These are phyloP conservation scores for Pontoporia blainvillei DNA, from an alignment of 2,113 vertebrate genomes.

Conservation along the genomic window DNA sequence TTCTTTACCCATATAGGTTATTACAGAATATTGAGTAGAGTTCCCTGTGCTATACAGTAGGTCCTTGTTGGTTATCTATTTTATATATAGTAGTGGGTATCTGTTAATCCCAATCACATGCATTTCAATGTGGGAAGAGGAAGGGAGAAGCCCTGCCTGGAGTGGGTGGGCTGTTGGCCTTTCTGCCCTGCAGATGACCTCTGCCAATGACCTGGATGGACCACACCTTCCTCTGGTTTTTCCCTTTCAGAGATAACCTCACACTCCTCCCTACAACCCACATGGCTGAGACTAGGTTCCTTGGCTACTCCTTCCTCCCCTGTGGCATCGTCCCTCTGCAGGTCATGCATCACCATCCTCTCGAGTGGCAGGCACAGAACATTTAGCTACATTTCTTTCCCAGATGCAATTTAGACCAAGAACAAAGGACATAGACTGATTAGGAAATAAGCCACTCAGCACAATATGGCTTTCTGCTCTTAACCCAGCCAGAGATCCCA, in stretches of 20 bases:
- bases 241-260: background rate
- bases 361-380: background rate
- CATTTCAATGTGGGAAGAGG: fast-evolving
- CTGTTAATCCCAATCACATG: background rate
- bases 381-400: background rate
- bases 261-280: no score
- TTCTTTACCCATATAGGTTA: background rate
- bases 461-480: background rate
- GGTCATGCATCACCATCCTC: background rate
- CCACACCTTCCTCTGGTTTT: fast-evolving
- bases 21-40: no score
- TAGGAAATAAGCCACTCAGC: background rate
- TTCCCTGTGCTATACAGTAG: background rate
- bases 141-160: fast-evolving
- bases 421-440: background rate
- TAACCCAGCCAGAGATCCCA: background rate
- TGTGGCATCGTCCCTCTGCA: background rate
- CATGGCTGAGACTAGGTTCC: fast-evolving
- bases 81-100: background rate
- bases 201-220: fast-evolving
- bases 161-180: no score
- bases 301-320: background rate
- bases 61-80: background rate
- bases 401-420: background rate
- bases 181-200: no score